Evolutionary conservation across 2,888 invertebrate genomes (phyloP), one percentile per base, ranked within the genome.

Genomic region (Coelogynopora nodosa): DNA sequence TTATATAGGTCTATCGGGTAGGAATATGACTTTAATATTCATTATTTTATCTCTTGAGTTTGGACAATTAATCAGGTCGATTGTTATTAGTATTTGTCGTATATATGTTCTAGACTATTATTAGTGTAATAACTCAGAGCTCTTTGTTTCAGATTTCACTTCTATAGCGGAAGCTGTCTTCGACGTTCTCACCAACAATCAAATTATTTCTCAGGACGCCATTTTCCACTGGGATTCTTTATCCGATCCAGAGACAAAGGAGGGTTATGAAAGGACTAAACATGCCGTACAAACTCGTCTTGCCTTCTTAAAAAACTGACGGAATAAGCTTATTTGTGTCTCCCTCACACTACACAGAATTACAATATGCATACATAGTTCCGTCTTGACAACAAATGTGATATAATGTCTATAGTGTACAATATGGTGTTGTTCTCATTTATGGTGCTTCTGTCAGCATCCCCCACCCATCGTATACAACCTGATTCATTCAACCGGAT

Each of bases 401-500:
- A 74, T 74, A 74, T 74, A 74, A 74, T 74, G 74, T 74, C 18
- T 74, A 74, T 74, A 74, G 74, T 74, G 74, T 74, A 74, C n/a
- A n/a, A n/a, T n/a, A 74, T 74, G 74, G 74, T 74, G 74, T 74
- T 74, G 5, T 74, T 74, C 74, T 74, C 74, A 74, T 74, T 74
- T 23, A 74, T 74, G 74, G 74, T 74, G 74, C 74, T 74, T 10
- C 23, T 74, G 74, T n/a, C n/a, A n/a, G n/a, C n/a, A n/a, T n/a
- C n/a, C n/a, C n/a, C n/a, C n/a, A n/a, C n/a, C n/a, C n/a, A n/a
- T n/a, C n/a, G n/a, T n/a, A n/a, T n/a, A n/a, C n/a, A n/a, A n/a
- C n/a, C n/a, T n/a, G n/a, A n/a, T n/a, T n/a, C n/a, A n/a, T n/a
- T n/a, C n/a, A n/a, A n/a, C n/a, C n/a, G n/a, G n/a, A n/a, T n/a